These are phyloP conservation scores for Diabrotica virgifera DNA, from an alignment of 1,140 invertebrate species.

Conservation along the genomic window DNA sequence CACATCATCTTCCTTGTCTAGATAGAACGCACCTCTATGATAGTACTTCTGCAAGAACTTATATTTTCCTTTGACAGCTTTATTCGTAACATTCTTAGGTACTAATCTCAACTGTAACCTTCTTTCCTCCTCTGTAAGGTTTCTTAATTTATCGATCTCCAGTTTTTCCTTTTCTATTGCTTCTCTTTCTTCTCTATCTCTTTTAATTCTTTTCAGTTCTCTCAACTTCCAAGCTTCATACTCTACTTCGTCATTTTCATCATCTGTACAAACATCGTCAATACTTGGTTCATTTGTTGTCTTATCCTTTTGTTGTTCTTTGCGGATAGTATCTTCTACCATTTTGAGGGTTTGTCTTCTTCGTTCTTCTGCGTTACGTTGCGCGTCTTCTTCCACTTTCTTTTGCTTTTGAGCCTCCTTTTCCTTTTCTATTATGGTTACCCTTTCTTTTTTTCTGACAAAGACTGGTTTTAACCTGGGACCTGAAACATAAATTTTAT, in stretches of 20 bases:
- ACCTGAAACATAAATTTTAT: slow-evolving; percentile 48
- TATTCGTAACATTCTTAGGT: slow-evolving; percentile 92
- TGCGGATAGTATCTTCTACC: slow-evolving; percentile 85
- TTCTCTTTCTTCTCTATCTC: slow-evolving; percentile 93
- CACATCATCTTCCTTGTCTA: slow-evolving; percentile 92
- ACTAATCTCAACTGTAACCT: slow-evolving; percentile 85
- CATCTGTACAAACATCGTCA: slow-evolving; percentile 92
- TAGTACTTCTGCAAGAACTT: slow-evolving; percentile 99
- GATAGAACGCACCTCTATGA: slow-evolving; percentile 94
- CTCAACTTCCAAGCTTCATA: slow-evolving; percentile 98
- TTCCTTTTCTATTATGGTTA: slow-evolving; percentile 94
- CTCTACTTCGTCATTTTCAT: slow-evolving; percentile 97
- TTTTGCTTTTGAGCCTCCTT: slow-evolving; percentile 82
- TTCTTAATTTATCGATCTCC: slow-evolving; percentile 88
- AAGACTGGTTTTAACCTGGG: slow-evolving; percentile 96
- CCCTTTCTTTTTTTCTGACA: slow-evolving; percentile 89
- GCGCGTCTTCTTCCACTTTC: slow-evolving; percentile 74
- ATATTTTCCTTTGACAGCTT: slow-evolving; percentile 96
- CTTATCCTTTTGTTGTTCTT: slow-evolving; percentile 62
- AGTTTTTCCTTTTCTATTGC: slow-evolving; percentile 79
- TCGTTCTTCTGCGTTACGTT: slow-evolving; percentile 78
- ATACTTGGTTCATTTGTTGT: slow-evolving; percentile 65
- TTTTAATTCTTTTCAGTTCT: slow-evolving; percentile 93
- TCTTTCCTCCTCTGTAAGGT: slow-evolving; percentile 96
- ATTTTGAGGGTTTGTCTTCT: slow-evolving; percentile 79